A percentile compares a stretch with the other conserved stretches of the same genome.
Conservation (phyloP, 2,888 invertebrate genomes). For the Parnassius mnemosyne region DNA sequence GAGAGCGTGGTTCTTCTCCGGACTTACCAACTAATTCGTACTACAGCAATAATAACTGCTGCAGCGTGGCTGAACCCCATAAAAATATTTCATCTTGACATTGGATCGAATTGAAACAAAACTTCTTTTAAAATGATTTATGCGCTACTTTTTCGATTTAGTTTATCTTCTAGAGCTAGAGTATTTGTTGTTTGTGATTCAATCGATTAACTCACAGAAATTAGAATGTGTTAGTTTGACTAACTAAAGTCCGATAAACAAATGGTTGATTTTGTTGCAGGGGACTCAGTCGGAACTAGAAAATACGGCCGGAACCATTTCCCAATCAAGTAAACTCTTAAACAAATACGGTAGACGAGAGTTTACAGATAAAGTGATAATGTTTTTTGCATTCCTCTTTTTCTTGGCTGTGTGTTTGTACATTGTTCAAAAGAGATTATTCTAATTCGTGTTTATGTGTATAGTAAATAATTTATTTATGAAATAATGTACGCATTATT, state of each 20-base stretch:
- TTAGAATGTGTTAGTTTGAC: no score
- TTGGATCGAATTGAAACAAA: no score
- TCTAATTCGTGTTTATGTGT: constrained; percentile 62
- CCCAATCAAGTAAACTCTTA: constrained; percentile 93
- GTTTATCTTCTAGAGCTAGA: no score
- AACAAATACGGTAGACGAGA: constrained; percentile 97
- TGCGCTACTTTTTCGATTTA: no score
- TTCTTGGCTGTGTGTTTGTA: constrained; percentile 95
- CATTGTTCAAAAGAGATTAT: constrained; percentile 93
- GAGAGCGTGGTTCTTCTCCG: no score
- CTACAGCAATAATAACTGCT: no score
- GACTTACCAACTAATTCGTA: no score
- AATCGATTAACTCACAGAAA: no score
- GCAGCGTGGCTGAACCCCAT: no score
- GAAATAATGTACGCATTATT: constrained; percentile 17
- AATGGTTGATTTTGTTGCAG: constrained; percentile 43
- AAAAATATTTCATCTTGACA: no score
- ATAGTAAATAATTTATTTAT: constrained; percentile 16
- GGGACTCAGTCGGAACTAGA: constrained; percentile 91
- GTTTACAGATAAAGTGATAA: constrained; percentile 95
- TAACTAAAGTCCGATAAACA: neutral
- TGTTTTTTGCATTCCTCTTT: constrained; percentile 92
- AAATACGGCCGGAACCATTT: constrained; percentile 91
- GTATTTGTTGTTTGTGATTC: no score
- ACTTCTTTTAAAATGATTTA: no score